Evolutionary conservation across 2,113 vertebrate genomes (phyloP), one percentile per base, ranked within the genome.

Genomic region (Lipotes vexillifer): DNA sequence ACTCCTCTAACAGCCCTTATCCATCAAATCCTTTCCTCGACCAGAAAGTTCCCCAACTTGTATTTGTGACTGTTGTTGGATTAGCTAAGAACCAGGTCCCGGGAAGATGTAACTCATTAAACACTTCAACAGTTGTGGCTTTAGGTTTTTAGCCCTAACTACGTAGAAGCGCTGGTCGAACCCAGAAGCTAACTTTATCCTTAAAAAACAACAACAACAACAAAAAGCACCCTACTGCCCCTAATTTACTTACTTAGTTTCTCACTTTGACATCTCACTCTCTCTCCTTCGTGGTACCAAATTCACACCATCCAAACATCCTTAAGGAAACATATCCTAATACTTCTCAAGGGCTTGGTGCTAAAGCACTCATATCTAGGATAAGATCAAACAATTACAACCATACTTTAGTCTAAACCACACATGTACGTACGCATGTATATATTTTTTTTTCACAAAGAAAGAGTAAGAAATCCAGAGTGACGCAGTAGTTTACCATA

Each of bases 151-250:
- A 86, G 88, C 41, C 36, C 8, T 61, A 68, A 88, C 66, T 93
- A 66, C n/a, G 38, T 17, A 77, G 31, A 95, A 95, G 78, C 75
- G 96, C 89, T 94, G 55, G 33, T 63, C 82, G 87, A 71, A 87
- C 29, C 65, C 88, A 97, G 57, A 90, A 87, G 36, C 31, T 92
- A 31, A 94, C 38, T 61, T 6, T 3, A 46, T 2, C 10, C 13
- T 52, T 29, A 74, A 88, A 36, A 52, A 69, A n/a, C 18, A n/a
- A 86, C 68, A 55, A 90, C 6, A 9, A 75, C 63, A 80, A 61
- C 15, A 33, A 69, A 25, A 66, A n/a, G 29, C 36, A 36, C 21
- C 25, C 27, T 25, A 31, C 2, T 8, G 27, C 2, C 27, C 8
- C 59, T 31, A 27, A 69, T 63, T 90, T 81, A 80, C 57, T 69